Evolutionary conservation across 1,140 invertebrate species (phyloP).

Genomic region (Hylaeus anthracinus): DNA sequence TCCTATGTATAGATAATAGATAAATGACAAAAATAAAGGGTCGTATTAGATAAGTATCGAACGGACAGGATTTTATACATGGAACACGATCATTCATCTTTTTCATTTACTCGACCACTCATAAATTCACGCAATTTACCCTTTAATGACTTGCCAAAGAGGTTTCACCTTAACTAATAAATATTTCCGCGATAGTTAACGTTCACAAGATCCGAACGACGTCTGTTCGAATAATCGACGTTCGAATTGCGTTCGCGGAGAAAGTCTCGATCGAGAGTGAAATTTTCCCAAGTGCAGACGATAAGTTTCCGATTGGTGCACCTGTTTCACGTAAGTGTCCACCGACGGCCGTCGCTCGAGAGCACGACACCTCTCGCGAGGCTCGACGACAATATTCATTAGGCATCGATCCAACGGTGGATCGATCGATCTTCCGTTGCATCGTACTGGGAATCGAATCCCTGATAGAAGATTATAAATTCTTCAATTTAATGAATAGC

Average conservation of each 20-base stretch:
- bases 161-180: too few relatives aligned
- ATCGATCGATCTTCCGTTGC: not conserved
- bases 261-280: not conserved
- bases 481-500: not conserved
- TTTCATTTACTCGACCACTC: not conserved
- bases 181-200: not conserved
- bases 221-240: not conserved
- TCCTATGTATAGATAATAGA: too few relatives aligned
- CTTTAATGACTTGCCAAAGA: too few relatives aligned
- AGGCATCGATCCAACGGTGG: not conserved
- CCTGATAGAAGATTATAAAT: not conserved
- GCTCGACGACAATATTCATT: not conserved
- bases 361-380: not conserved
- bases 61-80: too few relatives aligned
- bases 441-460: not conserved
- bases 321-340: constrained; percentile 62
- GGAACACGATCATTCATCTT: not conserved
- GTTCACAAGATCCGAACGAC: not conserved
- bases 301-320: constrained; percentile 28
- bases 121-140: too few relatives aligned
- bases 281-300: not conserved
- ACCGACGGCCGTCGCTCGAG: constrained; percentile 73
- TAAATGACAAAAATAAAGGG: too few relatives aligned
- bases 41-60: too few relatives aligned
- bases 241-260: not conserved